Conservation (phyloP, 2,888 invertebrate genomes). For the Tupiocoris notatus region DNA sequence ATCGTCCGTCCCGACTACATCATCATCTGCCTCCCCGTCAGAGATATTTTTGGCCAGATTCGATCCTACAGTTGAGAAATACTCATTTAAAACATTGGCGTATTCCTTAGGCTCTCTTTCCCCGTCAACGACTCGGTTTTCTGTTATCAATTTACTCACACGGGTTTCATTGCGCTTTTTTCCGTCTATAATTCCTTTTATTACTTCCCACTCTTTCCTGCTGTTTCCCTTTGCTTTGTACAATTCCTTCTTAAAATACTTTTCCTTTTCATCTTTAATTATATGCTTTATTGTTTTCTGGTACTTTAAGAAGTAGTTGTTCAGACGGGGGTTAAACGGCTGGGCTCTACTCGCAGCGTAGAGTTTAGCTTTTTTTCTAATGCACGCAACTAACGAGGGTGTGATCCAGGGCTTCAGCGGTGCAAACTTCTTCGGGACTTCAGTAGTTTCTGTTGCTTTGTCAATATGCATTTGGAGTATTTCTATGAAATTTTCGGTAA, state of each 20-base stretch:
- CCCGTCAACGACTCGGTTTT: background rate
- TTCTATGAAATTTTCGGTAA: slow-evolving; percentile 7
- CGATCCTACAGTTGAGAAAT: slow-evolving; percentile 3
- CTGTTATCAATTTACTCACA: background rate
- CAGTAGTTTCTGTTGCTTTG: background rate
- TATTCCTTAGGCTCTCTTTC: background rate
- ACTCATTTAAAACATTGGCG: slow-evolving; percentile 13
- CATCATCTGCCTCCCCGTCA: no score
- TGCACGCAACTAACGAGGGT: background rate
- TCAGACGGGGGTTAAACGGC: background rate
- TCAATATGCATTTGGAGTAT: background rate
- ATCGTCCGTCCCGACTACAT: no score
- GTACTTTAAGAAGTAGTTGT: background rate
- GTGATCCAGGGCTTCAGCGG: slow-evolving; percentile 26
- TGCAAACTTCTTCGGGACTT: background rate
- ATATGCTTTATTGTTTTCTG: background rate
- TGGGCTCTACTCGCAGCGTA: background rate
- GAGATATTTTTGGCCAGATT: slow-evolving; percentile 19
- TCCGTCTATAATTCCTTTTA: slow-evolving; percentile 5
- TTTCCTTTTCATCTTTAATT: slow-evolving; percentile 1
- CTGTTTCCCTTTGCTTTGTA: background rate
- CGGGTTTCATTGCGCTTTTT: slow-evolving; percentile 4
- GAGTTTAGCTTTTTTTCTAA: slow-evolving; percentile 15
- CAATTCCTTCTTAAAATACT: background rate
- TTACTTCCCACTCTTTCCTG: background rate